Base-by-base conservation (phyloP, 2,797 vertebrate genomes). In the Pangasius macronema region DNA sequence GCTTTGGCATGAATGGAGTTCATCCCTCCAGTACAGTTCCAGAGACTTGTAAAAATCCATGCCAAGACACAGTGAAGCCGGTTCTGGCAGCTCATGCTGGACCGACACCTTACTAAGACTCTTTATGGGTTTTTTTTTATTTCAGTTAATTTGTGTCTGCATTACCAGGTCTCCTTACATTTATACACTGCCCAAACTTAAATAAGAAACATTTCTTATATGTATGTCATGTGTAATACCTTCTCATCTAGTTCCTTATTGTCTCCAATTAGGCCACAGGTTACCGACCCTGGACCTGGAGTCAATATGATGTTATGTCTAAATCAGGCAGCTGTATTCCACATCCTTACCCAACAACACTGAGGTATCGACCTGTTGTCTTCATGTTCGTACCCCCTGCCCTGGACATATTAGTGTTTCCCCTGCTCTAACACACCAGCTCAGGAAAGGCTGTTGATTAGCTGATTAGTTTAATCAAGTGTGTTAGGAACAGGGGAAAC, bases 401-500 rank as follows among this genome's bases (percentile, higher is more conserved):
- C 5, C 5, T 65, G 27, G 16, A 30, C 59, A 30, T 63, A 49
- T 30, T 9, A 49, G 27, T 67, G 27, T 30, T 82, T 82, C 49
- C 59, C 27, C 39, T 46, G 39, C 16, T 82, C 9, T 51, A 49
- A 67, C 61, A 65, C 14, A 49, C 16, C 16, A 65, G 11, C 27
- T 10, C 14, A 6, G 59, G 80, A 42, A 61, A 46, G 80, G 59
- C 6, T 65, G 80, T n/a, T 82, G 59, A 42, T 61, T 61, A 82
- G 22, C 14, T 82, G 59, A 46, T 80, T 63, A 82, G 24, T 36
- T 79, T 4, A 79, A 79, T 79, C 53, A 33, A 55, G n/a, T 57
- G 51, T 79, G 16, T 36, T 79, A 14, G 24, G 27, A 65, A 63
- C 57, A 65, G 59, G 59, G 57, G 9, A 82, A 67, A 65, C 59